Conservation (phyloP, 2,113 vertebrate genomes). For the Nothoprocta pentlandii region DNA sequence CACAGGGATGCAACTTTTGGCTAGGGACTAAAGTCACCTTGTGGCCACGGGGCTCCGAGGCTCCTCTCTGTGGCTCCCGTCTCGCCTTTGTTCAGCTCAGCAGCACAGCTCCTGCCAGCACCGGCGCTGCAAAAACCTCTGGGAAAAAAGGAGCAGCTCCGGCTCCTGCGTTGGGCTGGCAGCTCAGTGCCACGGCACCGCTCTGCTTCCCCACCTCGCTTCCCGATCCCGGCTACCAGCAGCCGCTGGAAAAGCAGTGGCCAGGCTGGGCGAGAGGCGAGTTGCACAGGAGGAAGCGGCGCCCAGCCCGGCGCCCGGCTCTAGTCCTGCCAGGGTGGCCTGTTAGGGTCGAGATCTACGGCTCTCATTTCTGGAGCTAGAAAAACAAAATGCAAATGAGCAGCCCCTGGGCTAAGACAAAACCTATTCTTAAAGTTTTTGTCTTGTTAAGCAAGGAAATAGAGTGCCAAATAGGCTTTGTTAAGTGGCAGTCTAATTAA, state of each 20-base stretch:
- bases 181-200: too few species aligned
- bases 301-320: conserved; percentile 28
- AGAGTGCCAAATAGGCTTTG: conserved; percentile 85
- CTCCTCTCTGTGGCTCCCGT: neutral
- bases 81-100: neutral
- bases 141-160: too few species aligned
- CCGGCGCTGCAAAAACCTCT: too few species aligned
- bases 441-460: conserved; percentile 86
- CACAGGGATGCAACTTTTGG: neutral
- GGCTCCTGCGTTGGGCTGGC: too few species aligned
- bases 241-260: conserved; percentile 18
- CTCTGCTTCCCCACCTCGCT: too few species aligned
- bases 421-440: conserved; percentile 82
- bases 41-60: neutral
- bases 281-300: neutral
- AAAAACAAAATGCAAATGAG: conserved; percentile 79
- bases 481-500: conserved; percentile 88
- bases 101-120: too few species aligned
- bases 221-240: neutral
- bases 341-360: conserved; percentile 75
- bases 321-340: conserved; percentile 50
- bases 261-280: conserved; percentile 14
- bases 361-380: conserved; percentile 75
- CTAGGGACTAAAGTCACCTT: conserved; percentile 56
- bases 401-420: conserved; percentile 76